Percentiles rank a stretch among this genome's conserved stretches.
These are phyloP conservation scores for Antheraea mylitta DNA, from an alignment of 1,140 invertebrate species.

Conservation along the genomic window DNA sequence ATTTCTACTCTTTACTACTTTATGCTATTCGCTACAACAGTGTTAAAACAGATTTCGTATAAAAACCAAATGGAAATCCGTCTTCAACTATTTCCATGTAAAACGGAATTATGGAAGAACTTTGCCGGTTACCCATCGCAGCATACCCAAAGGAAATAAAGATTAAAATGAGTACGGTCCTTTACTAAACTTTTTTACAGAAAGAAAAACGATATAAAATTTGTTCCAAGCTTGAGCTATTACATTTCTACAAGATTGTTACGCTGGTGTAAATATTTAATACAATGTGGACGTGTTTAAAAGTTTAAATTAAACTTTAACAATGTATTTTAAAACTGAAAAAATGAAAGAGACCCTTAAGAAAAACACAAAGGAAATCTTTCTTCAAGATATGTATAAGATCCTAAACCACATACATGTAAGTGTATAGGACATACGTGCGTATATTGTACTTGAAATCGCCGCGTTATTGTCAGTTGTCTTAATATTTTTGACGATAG, in stretches of 20 bases:
- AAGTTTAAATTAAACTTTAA: constrained; percentile 30
- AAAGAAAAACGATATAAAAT: neutral
- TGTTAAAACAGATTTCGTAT: too few species aligned
- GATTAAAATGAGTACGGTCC: constrained; percentile 11
- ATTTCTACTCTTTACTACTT: too few species aligned
- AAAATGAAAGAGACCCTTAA: constrained; percentile 28
- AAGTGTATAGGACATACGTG: constrained; percentile 3
- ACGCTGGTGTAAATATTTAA: constrained; percentile 14
- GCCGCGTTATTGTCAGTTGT: neutral
- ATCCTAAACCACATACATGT: constrained; percentile 21
- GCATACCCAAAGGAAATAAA: constrained; percentile 15
- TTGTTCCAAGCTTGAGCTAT: neutral
- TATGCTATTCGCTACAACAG: too few species aligned
- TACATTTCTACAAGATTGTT: neutral
- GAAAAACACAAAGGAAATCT: constrained; percentile 28
- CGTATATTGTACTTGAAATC: neutral
- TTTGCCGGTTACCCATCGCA: neutral
- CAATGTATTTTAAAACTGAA: constrained; percentile 33
- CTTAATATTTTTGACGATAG: too few species aligned
- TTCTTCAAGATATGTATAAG: constrained; percentile 13
- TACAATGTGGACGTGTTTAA: neutral
- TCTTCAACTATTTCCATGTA: neutral
- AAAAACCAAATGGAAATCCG: neutral
- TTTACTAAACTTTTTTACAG: neutral
- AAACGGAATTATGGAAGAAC: neutral